Percentiles rank a stretch among this genome's conserved stretches.
Conservation (phyloP, 2,113 vertebrate genomes). For the Ptychochromis oligacanthus region DNA sequence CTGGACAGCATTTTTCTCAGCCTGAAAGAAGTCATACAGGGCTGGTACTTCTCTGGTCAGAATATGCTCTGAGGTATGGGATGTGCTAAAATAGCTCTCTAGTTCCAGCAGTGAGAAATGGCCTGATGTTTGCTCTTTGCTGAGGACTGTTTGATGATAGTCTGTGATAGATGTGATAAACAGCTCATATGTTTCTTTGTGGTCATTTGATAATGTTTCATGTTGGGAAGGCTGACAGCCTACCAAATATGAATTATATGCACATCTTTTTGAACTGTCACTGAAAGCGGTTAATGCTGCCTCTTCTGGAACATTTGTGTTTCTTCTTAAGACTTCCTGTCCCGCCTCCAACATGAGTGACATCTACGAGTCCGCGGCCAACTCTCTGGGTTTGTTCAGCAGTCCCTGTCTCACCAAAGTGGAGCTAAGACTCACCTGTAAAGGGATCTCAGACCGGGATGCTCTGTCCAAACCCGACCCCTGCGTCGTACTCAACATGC, state of each 20-base stretch:
- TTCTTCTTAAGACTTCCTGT: conserved; percentile 37
- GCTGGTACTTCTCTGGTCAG: neutral
- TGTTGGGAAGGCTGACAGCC: neutral
- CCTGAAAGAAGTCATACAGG: neutral
- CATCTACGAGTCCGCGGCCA: conserved; percentile 95
- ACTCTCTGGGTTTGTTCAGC: conserved; percentile 93
- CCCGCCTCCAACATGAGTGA: conserved; percentile 87
- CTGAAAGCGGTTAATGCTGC: neutral
- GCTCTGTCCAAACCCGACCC: conserved; percentile 95
- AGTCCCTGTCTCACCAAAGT: conserved; percentile 95
- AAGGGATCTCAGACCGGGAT: conserved; percentile 93
- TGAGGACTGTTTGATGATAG: no score
- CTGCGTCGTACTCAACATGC: conserved; percentile 95
- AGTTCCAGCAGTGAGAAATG: neutral
- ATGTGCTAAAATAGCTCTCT: no score
- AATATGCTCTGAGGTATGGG: no score
- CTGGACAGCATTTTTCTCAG: no score
- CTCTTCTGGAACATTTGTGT: neutral
- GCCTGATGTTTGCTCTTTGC: no score
- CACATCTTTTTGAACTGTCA: no score
- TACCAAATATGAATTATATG: neutral
- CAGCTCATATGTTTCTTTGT: no score
- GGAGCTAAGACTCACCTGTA: conserved; percentile 92
- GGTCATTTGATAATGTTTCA: no score
- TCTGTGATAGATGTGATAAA: no score